Evolutionary conservation across 2,113 vertebrate genomes (phyloP), one percentile per base, ranked within the genome.

Genomic region (Condylura cristata): DNA sequence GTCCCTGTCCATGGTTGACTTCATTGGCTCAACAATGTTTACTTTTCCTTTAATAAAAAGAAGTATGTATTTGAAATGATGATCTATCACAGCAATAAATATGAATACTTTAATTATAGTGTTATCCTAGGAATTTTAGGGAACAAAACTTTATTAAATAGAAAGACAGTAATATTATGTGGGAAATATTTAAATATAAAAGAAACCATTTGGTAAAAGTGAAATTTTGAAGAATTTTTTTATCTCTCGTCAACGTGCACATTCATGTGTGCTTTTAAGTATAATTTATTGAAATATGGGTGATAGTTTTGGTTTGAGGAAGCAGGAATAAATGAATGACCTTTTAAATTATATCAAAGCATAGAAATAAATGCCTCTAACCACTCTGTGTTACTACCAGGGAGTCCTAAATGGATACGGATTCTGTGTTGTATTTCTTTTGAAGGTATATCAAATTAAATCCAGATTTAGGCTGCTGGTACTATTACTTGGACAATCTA

Each of bases 371-470:
- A n/a, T n/a, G 41, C 5, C 51, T 86, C 63, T 63, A 88, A 68
- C 83, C 48, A 82, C 20, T 93, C n/a, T 34, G 22, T 94, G 44
- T 90, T 87, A 84, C 3, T 88, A 89, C 16, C 82, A 56, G 37
- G 56, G 92, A 95, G 37, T 7, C 3, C 41, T 89, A 90, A 90
- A 34, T 81, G 32, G 6, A 30, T 86, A 63, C 28, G 34, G 46
- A 81, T 74, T 89, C 39, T 70, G 26, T 90, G 53, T 20, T 37
- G 17, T 87, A 76, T 93, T 34, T 83, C 28, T 89, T 97, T 79
- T 91, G 32, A 89, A 82, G 8, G 48, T 86, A 1, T 91, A 76
- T n/a, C 44, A 80, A 70, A 48, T 65, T 89, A 86, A 89, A 13
- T 65, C 66, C 92, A 74, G 34, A 61, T 66, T 94, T 84, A 86